Evolutionary conservation across 2,113 vertebrate genomes (phyloP).

Genomic region (Orycteropus afer): DNA sequence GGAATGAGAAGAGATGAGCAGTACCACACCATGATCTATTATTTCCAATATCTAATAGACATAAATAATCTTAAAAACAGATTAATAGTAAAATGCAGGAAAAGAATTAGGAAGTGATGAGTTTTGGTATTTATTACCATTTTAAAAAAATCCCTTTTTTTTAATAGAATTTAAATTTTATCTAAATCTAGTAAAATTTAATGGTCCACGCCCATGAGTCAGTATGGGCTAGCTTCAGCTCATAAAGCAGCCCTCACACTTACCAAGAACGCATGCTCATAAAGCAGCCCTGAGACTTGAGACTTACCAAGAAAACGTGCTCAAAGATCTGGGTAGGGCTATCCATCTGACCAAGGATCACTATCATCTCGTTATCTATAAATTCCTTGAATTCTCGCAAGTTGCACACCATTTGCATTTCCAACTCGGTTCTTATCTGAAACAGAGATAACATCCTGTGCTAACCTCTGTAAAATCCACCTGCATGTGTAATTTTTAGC

Average conservation of each 20-base stretch:
- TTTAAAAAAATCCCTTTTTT: not conserved
- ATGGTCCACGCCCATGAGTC: not conserved
- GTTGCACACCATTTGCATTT: constrained; percentile 99
- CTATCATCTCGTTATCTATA: constrained; percentile 99
- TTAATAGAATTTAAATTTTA: constrained; percentile 44
- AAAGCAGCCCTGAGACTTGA: not conserved
- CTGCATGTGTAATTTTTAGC: not conserved
- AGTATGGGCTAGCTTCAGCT: not conserved
- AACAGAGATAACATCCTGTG: not conserved
- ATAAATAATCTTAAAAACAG: constrained; percentile 10
- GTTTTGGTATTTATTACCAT: constrained; percentile 33
- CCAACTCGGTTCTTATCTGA: constrained; percentile 97
- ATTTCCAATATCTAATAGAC: not conserved
- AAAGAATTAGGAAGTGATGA: constrained; percentile 29
- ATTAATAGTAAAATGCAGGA: not conserved
- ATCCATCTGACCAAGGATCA: constrained; percentile 99
- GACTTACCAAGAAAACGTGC: constrained; percentile 96
- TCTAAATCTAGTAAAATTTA: constrained; percentile 43
- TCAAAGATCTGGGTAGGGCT: constrained; percentile 98
- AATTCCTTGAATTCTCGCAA: constrained; percentile 98
- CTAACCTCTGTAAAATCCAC: constrained; percentile 7
- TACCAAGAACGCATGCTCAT: constrained; percentile 96
- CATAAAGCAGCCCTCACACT: constrained; percentile 71
- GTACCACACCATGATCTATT: not conserved
- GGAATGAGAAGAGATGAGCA: not conserved